Evolutionary conservation across 2,797 vertebrate genomes (phyloP).

Genomic region (Propithecus deckenii): DNA sequence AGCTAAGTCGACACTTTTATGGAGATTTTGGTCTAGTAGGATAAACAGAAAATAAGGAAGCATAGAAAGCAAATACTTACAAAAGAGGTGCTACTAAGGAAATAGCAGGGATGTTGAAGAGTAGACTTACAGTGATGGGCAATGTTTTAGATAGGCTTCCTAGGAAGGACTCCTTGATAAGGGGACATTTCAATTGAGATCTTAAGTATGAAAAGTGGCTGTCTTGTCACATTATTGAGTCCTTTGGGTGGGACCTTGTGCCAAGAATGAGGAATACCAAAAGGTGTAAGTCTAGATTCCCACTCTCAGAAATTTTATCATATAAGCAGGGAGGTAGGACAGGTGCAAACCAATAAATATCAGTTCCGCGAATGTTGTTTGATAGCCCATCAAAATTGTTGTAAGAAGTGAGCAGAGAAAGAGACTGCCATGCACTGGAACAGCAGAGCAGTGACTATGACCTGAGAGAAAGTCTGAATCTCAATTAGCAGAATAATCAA

Average conservation of each 20-base stretch:
- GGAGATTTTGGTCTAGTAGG: neutral
- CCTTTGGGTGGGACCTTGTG: neutral
- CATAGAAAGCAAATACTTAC: neutral
- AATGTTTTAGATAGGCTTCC: neutral
- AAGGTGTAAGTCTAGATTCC: neutral
- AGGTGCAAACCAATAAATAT: neutral
- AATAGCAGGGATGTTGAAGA: neutral
- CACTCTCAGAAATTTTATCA: neutral
- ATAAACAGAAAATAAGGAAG: slow-evolving; percentile 19
- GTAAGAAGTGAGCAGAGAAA: neutral
- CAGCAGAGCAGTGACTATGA: accelerated
- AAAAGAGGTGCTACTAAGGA: neutral
- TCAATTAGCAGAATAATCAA: neutral
- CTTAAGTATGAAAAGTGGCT: neutral
- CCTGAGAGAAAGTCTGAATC: neutral
- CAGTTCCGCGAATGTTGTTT: accelerated
- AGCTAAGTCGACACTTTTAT: neutral
- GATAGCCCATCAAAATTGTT: neutral
- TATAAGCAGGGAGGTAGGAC: neutral
- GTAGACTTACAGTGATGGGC: neutral
- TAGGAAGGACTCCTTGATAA: neutral
- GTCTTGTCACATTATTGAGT: neutral
- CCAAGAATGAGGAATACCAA: neutral
- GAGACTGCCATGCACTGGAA: accelerated
- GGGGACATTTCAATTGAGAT: neutral